phyloP scores from a whole-genome alignment of 1,140 invertebrate species.

The Drosophila orena region DNA sequence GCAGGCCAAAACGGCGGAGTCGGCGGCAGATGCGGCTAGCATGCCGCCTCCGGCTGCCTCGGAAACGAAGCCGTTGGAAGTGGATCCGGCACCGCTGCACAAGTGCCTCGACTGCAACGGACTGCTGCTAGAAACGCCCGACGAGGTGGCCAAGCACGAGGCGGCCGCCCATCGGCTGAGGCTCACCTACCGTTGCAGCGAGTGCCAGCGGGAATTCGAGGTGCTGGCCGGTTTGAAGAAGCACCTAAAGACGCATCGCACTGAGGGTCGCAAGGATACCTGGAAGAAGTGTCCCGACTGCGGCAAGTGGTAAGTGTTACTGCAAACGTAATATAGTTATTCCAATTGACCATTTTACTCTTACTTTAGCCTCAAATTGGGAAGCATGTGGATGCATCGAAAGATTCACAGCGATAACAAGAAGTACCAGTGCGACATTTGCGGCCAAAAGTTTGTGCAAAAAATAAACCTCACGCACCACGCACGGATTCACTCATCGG shows the following conservation, averaged over 20 bases:
- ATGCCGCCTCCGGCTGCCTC: conserved; percentile 63
- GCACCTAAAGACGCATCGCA: conserved; percentile 79
- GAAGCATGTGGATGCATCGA: conserved; percentile 86
- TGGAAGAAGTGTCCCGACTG: conserved; percentile 85
- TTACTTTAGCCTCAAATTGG: conserved; percentile 84
- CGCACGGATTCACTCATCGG: conserved; percentile 86
- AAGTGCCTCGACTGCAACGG: conserved; percentile 80
- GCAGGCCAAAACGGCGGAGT: conserved; percentile 23
- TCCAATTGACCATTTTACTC: background rate
- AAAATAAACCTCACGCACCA: conserved; percentile 86
- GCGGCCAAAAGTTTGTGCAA: conserved; percentile 86
- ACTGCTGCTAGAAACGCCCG: conserved; percentile 59
- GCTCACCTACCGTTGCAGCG: conserved; percentile 69
- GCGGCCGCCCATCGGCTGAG: conserved; percentile 63
- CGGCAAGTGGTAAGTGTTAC: conserved; percentile 85
- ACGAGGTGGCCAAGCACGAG: conserved; percentile 65
- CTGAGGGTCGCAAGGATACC: conserved; percentile 72
- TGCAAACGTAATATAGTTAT: too few relatives aligned
- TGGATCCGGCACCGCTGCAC: conserved; percentile 59
- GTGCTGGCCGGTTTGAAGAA: conserved; percentile 72
- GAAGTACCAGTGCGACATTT: conserved; percentile 86
- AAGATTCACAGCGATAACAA: conserved; percentile 85
- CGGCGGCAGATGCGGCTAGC: conserved; percentile 7
- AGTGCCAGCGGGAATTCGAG: conserved; percentile 78
- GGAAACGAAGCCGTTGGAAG: conserved; percentile 40